Conservation (phyloP, 2,113 vertebrate genomes). For the Mastomys coucha region DNA sequence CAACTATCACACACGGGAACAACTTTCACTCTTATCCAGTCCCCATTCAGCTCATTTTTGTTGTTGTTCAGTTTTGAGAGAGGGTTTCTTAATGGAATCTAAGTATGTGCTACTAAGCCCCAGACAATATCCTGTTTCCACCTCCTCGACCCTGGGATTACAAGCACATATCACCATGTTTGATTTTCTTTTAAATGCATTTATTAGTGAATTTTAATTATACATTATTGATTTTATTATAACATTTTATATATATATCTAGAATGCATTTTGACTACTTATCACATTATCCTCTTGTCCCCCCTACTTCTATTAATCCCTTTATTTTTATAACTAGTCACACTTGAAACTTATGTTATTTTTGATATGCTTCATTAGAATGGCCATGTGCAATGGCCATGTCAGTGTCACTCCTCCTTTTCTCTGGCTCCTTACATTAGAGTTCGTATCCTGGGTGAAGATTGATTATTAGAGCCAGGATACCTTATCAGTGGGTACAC, state of each 20-base stretch:
- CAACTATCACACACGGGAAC: not conserved
- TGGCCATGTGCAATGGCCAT: too few relatives aligned
- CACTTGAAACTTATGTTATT: not conserved
- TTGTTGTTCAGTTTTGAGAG: not conserved
- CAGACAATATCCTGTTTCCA: not conserved
- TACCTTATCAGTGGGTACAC: not conserved
- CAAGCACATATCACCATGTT: too few relatives aligned
- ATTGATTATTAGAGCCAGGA: too few relatives aligned
- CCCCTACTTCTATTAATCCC: not conserved
- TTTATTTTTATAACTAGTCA: not conserved
- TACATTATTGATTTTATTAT: not conserved
- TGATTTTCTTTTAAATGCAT: not conserved
- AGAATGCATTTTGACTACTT: not conserved
- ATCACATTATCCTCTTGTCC: not conserved
- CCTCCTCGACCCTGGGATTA: not conserved
- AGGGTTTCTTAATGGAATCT: not conserved
- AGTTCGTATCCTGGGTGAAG: too few relatives aligned
- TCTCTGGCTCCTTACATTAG: too few relatives aligned
- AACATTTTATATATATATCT: too few relatives aligned
- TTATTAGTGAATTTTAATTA: not conserved
- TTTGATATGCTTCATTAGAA: not conserved
- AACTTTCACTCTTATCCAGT: not conserved
- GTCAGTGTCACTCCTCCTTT: too few relatives aligned
- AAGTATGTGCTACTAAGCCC: not conserved
- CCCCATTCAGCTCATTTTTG: not conserved